These are phyloP conservation scores for Nipponacmea schrenckii DNA, from an alignment of 2,888 invertebrate species.

Conservation along the genomic window DNA sequence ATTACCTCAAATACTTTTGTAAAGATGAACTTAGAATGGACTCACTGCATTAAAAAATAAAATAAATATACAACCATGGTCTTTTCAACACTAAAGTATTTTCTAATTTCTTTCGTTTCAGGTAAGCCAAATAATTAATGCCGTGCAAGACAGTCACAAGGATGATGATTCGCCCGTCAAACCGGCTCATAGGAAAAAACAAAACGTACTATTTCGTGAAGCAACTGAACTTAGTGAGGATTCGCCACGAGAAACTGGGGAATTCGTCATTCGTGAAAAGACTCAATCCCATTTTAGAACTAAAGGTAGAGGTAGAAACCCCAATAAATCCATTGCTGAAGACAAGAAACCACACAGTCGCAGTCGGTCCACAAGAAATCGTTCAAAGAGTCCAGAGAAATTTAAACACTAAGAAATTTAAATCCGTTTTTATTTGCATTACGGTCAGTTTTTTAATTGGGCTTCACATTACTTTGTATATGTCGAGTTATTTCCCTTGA, in stretches of 20 bases:
- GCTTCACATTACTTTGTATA: too few species aligned
- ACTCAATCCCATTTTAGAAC: slow-evolving; percentile 4
- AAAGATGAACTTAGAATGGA: too few species aligned
- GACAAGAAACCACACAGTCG: background rate
- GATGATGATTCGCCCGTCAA: slow-evolving; percentile 11
- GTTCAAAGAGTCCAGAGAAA: background rate
- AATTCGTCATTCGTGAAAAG: background rate
- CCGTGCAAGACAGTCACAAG: slow-evolving; percentile 5
- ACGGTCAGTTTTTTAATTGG: too few species aligned
- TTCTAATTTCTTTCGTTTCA: background rate
- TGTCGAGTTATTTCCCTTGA: too few species aligned
- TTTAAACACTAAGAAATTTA: too few species aligned
- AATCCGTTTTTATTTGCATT: too few species aligned
- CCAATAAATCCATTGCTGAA: background rate
- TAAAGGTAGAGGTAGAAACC: background rate
- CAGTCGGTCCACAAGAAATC: background rate
- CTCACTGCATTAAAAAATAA: too few species aligned
- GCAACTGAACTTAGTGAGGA: background rate
- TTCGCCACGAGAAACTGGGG: background rate
- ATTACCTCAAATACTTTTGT: too few species aligned
- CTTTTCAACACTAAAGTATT: too few species aligned
- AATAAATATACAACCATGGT: too few species aligned
- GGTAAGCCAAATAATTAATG: slow-evolving; percentile 1
- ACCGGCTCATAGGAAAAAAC: slow-evolving; percentile 10
- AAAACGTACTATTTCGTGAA: slow-evolving; percentile 3